A percentile compares a stretch with the other conserved stretches of the same genome.
These are phyloP conservation scores for Lasiurus borealis DNA, from an alignment of 2,113 vertebrate genomes.

Conservation along the genomic window DNA sequence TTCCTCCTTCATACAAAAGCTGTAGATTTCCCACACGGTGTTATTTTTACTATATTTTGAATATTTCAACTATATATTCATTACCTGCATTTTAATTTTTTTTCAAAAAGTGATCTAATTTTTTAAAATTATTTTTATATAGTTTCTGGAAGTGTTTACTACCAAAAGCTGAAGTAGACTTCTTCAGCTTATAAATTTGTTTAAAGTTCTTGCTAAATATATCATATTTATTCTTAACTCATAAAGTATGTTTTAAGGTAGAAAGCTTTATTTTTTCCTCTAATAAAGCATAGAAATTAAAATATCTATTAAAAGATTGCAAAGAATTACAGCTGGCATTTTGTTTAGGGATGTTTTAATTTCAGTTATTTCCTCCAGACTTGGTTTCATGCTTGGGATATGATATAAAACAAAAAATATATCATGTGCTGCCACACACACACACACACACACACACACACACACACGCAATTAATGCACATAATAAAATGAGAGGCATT, in stretches of 20 bases:
- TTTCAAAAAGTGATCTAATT: background rate
- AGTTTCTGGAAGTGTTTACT: conserved; percentile 4
- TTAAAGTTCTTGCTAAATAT: conserved; percentile 35
- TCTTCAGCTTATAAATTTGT: conserved; percentile 64
- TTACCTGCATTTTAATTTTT: background rate
- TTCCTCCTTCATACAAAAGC: background rate
- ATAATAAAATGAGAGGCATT: background rate
- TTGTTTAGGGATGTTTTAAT: conserved; percentile 52
- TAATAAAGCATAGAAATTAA: background rate
- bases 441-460: background rate
- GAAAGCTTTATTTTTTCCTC: background rate
- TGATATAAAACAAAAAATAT: conserved; percentile 75
- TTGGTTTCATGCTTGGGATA: background rate
- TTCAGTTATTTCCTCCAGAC: conserved; percentile 67
- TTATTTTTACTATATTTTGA: background rate
- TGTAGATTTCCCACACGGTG: background rate
- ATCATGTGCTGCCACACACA: background rate
- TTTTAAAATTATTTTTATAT: background rate
- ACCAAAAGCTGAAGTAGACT: conserved; percentile 67
- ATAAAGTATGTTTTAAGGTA: background rate
- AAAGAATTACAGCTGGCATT: conserved; percentile 25
- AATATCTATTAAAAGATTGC: conserved; percentile 62
- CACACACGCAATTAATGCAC: background rate
- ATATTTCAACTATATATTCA: background rate
- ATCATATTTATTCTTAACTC: conserved; percentile 42